These are phyloP conservation scores for Lophius americanus DNA, from an alignment of 2,797 vertebrate species.

Conservation along the genomic window DNA sequence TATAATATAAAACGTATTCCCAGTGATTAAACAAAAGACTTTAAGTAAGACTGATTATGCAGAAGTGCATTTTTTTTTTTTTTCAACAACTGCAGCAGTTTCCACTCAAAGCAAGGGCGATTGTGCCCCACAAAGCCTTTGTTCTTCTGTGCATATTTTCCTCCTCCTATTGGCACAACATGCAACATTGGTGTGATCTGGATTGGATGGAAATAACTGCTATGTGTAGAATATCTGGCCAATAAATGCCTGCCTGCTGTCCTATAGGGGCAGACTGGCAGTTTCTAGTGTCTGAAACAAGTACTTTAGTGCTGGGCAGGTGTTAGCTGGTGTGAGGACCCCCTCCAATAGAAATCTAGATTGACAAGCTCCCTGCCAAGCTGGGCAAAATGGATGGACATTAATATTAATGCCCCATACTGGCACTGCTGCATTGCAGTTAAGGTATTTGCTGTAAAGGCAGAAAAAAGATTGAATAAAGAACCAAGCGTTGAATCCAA, in stretches of 20 bases:
- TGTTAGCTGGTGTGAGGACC: constrained; percentile 44
- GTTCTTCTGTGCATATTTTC: constrained; percentile 44
- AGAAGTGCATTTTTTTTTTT: constrained; percentile 22
- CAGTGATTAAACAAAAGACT: constrained; percentile 42
- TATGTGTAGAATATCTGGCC: constrained; percentile 36
- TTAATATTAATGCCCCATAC: constrained; percentile 82
- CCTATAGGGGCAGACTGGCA: constrained; percentile 35
- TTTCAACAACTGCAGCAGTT: constrained; percentile 8
- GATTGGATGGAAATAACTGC: constrained; percentile 53
- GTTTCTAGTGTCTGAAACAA: constrained; percentile 47
- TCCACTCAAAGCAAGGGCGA: constrained; percentile 42
- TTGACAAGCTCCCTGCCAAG: constrained; percentile 76
- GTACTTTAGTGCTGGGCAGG: constrained; percentile 42
- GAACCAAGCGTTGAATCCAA: constrained; percentile 52
- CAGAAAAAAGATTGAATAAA: constrained; percentile 64
- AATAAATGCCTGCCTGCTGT: constrained; percentile 39
- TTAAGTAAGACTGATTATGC: constrained; percentile 15
- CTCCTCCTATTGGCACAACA: constrained; percentile 43
- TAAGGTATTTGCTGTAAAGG: constrained; percentile 74
- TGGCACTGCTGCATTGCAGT: constrained; percentile 83
- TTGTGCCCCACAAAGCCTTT: constrained; percentile 48
- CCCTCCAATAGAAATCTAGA: constrained; percentile 61
- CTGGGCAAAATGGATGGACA: constrained; percentile 74
- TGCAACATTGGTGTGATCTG: constrained; percentile 31
- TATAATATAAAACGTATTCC: constrained; percentile 51